Conservation (phyloP, 35 echinoderm and acorn worm genomes). For the Stichopus chloronotus region DNA sequence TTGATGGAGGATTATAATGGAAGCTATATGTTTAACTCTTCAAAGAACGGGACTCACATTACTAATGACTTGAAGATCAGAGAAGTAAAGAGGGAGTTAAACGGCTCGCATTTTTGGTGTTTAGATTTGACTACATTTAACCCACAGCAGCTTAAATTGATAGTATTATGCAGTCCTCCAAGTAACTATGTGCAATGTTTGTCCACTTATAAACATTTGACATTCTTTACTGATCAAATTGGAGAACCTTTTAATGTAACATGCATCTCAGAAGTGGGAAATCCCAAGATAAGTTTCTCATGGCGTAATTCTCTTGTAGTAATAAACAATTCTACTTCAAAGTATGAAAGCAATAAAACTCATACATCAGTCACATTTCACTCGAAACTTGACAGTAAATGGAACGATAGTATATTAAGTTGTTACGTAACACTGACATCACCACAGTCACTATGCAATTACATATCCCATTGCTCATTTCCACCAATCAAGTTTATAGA, state of each 20-base stretch:
- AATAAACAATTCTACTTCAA: neutral
- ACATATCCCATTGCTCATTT: neutral
- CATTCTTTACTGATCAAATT: neutral
- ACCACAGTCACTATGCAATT: neutral
- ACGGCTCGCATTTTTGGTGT: neutral
- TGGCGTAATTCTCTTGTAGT: neutral
- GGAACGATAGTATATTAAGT: neutral
- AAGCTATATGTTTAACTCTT: neutral
- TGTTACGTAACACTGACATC: neutral
- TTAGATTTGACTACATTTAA: neutral
- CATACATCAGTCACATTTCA: neutral
- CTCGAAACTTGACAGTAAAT: neutral
- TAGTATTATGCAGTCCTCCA: neutral
- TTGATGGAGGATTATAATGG: neutral
- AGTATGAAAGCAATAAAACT: neutral
- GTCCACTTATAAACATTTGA: neutral
- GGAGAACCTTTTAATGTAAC: neutral
- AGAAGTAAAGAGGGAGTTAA: neutral
- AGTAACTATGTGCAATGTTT: neutral
- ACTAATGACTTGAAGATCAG: neutral
- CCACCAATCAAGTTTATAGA: neutral
- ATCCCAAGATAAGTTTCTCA: neutral
- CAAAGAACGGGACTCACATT: neutral
- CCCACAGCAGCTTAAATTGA: neutral
- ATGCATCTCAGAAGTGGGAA: neutral